These are phyloP conservation scores for Neosilurus mollespiculum DNA, from an alignment of 2,797 vertebrate genomes.

Conservation along the genomic window DNA sequence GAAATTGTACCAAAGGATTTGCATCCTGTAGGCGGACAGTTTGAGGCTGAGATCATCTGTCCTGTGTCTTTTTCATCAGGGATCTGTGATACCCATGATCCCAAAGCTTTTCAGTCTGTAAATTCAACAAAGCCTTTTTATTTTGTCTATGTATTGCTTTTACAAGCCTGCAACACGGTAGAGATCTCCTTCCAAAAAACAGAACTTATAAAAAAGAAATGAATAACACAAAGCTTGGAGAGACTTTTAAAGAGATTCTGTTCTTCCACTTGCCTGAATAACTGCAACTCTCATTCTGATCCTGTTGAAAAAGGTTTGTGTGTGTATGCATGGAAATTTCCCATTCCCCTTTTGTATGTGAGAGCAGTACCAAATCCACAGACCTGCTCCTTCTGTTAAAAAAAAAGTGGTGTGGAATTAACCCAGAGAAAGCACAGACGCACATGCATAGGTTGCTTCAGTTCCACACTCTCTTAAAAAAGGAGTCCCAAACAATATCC, in stretches of 20 bases:
- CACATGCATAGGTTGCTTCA: constrained; percentile 53
- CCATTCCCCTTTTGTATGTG: constrained; percentile 15
- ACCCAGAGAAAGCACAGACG: constrained; percentile 59
- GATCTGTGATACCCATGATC: neutral
- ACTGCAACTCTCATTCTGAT: constrained; percentile 24
- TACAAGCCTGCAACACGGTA: neutral
- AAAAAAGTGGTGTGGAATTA: constrained; percentile 42
- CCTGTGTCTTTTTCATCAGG: neutral
- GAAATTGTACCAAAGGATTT: neutral
- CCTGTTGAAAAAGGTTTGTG: constrained; percentile 4
- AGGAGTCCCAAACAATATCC: constrained; percentile 31
- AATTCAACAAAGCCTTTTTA: neutral
- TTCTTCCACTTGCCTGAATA: constrained; percentile 43
- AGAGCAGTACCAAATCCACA: constrained; percentile 61
- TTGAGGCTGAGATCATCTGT: neutral
- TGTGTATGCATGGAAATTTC: constrained; percentile 24
- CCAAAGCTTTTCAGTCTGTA: neutral
- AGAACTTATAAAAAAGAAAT: constrained; percentile 35
- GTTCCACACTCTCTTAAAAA: constrained; percentile 51
- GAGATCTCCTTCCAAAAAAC: neutral
- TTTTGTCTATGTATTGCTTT: neutral
- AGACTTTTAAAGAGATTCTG: constrained; percentile 10
- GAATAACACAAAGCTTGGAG: neutral
- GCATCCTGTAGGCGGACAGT: neutral
- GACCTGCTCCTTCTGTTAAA: constrained; percentile 40